Evolutionary conservation across 2,113 vertebrate genomes (phyloP), one percentile per base, ranked within the genome.

Genomic region (Bubo blakistoni): DNA sequence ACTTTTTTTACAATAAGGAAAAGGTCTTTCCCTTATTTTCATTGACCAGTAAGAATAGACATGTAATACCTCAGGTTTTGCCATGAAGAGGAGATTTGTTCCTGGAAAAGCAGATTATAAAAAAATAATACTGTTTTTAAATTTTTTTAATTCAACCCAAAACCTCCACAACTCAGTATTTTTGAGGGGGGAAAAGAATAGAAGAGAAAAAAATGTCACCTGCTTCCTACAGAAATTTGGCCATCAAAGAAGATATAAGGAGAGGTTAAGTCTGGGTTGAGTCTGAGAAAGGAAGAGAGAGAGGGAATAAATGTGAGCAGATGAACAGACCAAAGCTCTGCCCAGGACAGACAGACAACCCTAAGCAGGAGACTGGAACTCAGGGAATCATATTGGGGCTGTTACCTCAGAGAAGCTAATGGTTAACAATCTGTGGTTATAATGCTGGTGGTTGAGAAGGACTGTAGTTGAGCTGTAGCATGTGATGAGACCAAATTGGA

Each of bases 381-480:
- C 0, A 0, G 15, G 34, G 66, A 40, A n/a, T 34, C 12, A 5
- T 54, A 27, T 25, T 47, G 46, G 46, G 2, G 2, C 13, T 57
- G 32, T 59, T 67, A 36, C 12, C n/a, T 84, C 40, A 49, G n/a
- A 66, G 18, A 34, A 15, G 22, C 40, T 46, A 61, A 36, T 32
- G 10, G 4, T 54, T 66, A 93, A 42, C 7, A 54, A n/a, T 32
- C 38, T 67, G 7, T 66, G 10, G 4, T 46, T 78, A 26, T 30
- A 40, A 59, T 54, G 29, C 30, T 67, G 46, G 12, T 73, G 19
- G 22, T 36, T 74, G 59, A 42, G 26, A 44, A 63, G 32, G 15
- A 63, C 38, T 78, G 57, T 18, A n/a, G 46, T 12, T 65, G n/a
- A 57, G 13, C 22, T 79, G 16, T 7, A 70, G 16, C 57, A n/a